Conservation (phyloP, 2,113 vertebrate genomes). For the Poecilia latipinna region DNA sequence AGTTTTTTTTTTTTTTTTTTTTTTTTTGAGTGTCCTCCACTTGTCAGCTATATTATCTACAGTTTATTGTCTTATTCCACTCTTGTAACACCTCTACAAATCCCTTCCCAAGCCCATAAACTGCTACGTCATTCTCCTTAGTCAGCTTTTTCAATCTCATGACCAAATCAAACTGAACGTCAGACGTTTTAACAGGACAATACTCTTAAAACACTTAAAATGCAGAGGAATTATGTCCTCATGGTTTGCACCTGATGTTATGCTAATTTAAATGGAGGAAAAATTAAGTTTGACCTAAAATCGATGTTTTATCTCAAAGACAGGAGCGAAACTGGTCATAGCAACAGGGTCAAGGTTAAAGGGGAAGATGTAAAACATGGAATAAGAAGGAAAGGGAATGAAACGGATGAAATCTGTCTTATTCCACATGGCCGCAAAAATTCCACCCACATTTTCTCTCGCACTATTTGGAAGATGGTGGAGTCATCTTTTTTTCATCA, state of each 20-base stretch:
- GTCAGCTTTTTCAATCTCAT: not conserved
- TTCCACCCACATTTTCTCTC: constrained; percentile 16
- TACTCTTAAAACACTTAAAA: not conserved
- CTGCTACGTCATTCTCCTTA: not conserved
- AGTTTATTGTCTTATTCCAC: not conserved
- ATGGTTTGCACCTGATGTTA: not conserved
- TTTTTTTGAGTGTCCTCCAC: too few relatives aligned
- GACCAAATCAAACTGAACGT: not conserved
- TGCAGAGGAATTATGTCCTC: not conserved
- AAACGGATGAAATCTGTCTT: constrained; percentile 23
- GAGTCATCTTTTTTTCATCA: constrained; percentile 23
- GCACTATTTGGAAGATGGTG: constrained; percentile 6
- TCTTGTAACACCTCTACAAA: not conserved
- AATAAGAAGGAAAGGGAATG: not conserved
- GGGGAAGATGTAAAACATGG: not conserved
- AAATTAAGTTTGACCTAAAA: too few relatives aligned
- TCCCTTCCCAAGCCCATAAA: not conserved
- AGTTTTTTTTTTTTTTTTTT: too few relatives aligned
- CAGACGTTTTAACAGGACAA: not conserved
- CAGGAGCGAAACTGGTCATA: not conserved
- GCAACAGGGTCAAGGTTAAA: not conserved
- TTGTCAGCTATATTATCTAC: not conserved
- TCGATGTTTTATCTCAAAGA: not conserved
- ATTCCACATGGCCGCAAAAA: constrained; percentile 12
- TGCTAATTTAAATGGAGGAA: not conserved